These are phyloP conservation scores for Volucella inanis DNA, from an alignment of 2,888 invertebrate species.

Conservation along the genomic window DNA sequence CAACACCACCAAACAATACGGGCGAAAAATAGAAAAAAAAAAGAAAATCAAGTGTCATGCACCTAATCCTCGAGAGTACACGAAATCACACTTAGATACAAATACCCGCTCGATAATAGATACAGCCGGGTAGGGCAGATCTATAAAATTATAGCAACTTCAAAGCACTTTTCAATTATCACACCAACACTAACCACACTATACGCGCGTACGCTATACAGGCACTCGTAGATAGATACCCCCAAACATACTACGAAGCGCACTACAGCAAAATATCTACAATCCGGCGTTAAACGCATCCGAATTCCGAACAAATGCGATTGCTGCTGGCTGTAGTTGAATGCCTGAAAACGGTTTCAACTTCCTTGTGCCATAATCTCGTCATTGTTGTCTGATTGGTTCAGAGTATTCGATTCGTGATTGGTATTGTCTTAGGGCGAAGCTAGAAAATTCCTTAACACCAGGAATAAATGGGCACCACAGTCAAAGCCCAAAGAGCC, in stretches of 20 bases:
- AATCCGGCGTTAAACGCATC: conserved; percentile 52
- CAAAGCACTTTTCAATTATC: conserved; percentile 36
- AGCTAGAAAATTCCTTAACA: conserved; percentile 73
- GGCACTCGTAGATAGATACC: not conserved
- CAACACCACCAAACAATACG: too few species aligned
- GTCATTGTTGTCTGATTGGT: conserved; percentile 73
- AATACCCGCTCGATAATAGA: too few species aligned
- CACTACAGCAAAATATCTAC: conserved; percentile 15
- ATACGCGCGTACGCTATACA: not conserved
- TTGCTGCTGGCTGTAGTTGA: conserved; percentile 35
- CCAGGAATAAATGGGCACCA: conserved; percentile 46
- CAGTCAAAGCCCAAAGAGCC: conserved; percentile 12
- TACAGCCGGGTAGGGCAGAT: not conserved
- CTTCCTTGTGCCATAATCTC: conserved; percentile 71
- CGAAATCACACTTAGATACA: conserved; percentile 29
- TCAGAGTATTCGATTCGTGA: conserved; percentile 74
- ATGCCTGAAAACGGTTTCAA: conserved; percentile 54
- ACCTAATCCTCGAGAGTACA: conserved; percentile 49
- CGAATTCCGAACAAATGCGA: conserved; percentile 53
- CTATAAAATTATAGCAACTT: conserved; percentile 60
- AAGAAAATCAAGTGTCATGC: conserved; percentile 50
- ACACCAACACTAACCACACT: conserved; percentile 36
- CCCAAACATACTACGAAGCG: not conserved
- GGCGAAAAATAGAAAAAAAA: not conserved
- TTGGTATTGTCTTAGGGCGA: conserved; percentile 75